phyloP scores from a whole-genome alignment of 2,888 invertebrate genomes.

The Nephrotoma guestfalica region DNA sequence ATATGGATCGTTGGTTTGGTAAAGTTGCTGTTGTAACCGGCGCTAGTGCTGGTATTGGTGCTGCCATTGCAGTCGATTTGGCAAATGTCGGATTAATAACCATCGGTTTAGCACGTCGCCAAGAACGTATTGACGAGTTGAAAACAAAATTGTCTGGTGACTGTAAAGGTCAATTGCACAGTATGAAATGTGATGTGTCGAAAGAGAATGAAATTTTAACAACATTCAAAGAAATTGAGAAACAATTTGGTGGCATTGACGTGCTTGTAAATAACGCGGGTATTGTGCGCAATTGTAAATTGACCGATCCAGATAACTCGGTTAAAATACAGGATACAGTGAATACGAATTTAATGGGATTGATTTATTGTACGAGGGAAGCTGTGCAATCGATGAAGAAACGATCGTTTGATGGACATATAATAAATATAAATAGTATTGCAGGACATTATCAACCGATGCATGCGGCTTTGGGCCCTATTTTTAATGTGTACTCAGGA shows the following conservation, averaged over 20 bases:
- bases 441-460: conserved; percentile 33
- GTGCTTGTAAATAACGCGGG: conserved; percentile 44
- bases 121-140: conserved; percentile 27
- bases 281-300: conserved; percentile 16
- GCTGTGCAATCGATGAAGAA: conserved; percentile 36
- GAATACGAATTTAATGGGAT: conserved; percentile 32
- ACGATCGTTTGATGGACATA: conserved; percentile 28
- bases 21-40: conserved; percentile 44
- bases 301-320: conserved; percentile 14
- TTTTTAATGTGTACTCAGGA: conserved; percentile 19
- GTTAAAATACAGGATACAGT: conserved; percentile 23
- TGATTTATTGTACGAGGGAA: conserved; percentile 30
- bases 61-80: conserved; percentile 30
- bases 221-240: conserved; percentile 36
- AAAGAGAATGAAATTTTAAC: conserved; percentile 37
- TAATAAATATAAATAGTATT: conserved; percentile 33
- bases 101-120: conserved; percentile 36
- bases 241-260: conserved; percentile 36
- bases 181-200: conserved; percentile 36
- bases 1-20: conserved; percentile 23
- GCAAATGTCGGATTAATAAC: conserved; percentile 37
- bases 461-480: background rate
- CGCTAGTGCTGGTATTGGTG: conserved; percentile 43
- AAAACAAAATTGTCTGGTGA: conserved; percentile 3
- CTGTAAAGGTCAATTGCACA: conserved; percentile 20